Base-by-base conservation (phyloP, 2,113 vertebrate species). In the Gymnobelideus leadbeateri region DNA sequence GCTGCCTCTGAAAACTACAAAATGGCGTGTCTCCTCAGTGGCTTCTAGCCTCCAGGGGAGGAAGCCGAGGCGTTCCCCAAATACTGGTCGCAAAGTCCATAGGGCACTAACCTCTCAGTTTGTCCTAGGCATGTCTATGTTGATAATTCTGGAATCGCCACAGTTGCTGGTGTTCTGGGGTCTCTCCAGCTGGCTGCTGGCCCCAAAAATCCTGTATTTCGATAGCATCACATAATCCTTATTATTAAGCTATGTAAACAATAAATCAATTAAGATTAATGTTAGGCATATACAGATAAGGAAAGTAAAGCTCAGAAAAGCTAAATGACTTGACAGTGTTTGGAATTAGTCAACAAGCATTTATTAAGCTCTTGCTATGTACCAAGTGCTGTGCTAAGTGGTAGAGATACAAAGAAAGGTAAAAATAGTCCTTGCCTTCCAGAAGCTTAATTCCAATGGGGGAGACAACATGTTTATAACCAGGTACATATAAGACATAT, bases 191-290 rank as follows among this genome's bases (percentile, higher is more conserved):
- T n/a, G n/a, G n/a, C n/a, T n/a, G n/a, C n/a, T n/a, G n/a, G n/a
- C n/a, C n/a, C n/a, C n/a, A n/a, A n/a, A n/a, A 97, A 95, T 97
- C 97, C 98, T 98, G 97, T 97, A 98, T 96, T 97, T 97, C 43
- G 53, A 98, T 96, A 98, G 98, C 97, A 98, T 98, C 97, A 98
- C 97, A 98, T 98, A 96, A 97, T 98, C n/a, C 6, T 98, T 98
- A 98, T 95, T 37, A 89, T 93, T 97, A 97, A 98, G 98, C 98
- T 96, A 98, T 97, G 98, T 0, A 96, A 98, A 98, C 92, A 95
- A 90, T 97, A 91, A 98, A 99, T 98, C 98, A 97, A 98, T 97
- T 95, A 97, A 97, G 98, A 98, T 97, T 95, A 97, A 97, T 98
- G 12, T 98, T 93, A 97, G 4, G 95, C 37, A 77, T n/a, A 43